Evolutionary conservation across 2,113 vertebrate genomes (phyloP).

Genomic region (Brevimyrus niger): DNA sequence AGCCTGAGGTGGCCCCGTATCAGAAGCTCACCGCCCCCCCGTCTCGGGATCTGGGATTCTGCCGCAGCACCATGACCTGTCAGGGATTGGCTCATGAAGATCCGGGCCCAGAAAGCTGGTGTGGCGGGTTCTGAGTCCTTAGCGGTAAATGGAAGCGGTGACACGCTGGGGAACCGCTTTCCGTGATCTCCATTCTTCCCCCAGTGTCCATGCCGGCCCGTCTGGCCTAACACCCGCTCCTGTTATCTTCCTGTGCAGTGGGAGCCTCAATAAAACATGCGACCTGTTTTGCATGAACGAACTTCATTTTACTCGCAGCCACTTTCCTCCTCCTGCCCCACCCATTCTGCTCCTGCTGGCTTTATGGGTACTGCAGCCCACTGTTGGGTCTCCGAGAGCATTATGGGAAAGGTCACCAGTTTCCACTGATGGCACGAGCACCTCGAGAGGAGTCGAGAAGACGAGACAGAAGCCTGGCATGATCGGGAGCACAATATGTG

Average conservation of each 20-base stretch:
- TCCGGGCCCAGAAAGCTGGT: constrained; percentile 7
- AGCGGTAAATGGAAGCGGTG: background rate
- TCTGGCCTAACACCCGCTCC: background rate
- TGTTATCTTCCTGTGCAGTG: background rate
- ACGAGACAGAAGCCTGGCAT: background rate
- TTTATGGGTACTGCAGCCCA: background rate
- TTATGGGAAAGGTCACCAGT: background rate
- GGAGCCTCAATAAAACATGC: background rate
- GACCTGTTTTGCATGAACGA: background rate
- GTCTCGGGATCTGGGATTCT: constrained; percentile 14
- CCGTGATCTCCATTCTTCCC: background rate
- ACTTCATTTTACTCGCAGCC: background rate
- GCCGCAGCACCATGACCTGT: constrained; percentile 17
- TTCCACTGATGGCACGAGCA: background rate
- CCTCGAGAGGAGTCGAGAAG: background rate
- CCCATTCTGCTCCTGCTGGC: background rate
- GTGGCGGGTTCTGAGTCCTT: constrained; percentile 25
- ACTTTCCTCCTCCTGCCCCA: background rate
- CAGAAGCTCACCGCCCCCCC: constrained; percentile 12
- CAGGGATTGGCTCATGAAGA: constrained; percentile 30
- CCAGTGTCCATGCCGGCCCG: background rate
- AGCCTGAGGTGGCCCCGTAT: background rate
- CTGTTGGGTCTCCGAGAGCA: background rate
- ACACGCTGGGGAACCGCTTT: too few relatives aligned
- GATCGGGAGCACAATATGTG: background rate